Base-by-base conservation (phyloP, 1,140 invertebrate species). In the Berghia stephanieae region DNA sequence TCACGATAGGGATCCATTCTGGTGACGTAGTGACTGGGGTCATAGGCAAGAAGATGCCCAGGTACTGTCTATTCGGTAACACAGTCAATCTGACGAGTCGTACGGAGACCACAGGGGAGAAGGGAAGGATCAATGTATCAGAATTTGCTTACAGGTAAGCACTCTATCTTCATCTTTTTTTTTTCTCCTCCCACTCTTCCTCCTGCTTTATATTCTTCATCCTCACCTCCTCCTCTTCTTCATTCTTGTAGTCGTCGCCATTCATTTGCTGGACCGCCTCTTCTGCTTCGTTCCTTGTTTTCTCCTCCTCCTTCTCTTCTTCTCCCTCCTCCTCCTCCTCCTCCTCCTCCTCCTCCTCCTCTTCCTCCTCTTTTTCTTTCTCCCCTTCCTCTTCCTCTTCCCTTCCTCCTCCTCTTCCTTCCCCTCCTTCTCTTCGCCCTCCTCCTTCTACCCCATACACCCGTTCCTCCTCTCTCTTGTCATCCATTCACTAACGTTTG, bases 1-100 rank as follows among this genome's bases (percentile, higher is more conserved):
- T 98, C 74, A 98, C 96, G 16, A 97, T 99, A 81, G 97, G 97
- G 18, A 97, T 98, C 78, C 97, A 99, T 87, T 95, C 95, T 18
- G 97, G 97, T 0, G 96, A 98, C 89, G 96, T 98, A 6, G 96
- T 98, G 42, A 98, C 96, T 0, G 97, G 97, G 21, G 96, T 98
- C 2, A 98, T 98, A 78, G 97, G 97, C 3, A 96, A 98, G 90
- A 93, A 96, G 71, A 97, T 98, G 95, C 97, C 97, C 0, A 92
- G 96, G n/a, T 99, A 98, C 87, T 98, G 96, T 90, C 92, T 99
- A 1, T 99, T 98, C 87, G 97, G 97, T 27, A 98, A 98, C 89
- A 98, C 96, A 0, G 97, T 99, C 0, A 98, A 98, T 90, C 88
- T 98, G 34, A 98, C 96, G 43, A 97, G 96, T 86, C 92, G 97